Percentiles rank a stretch among this genome's conserved stretches.
phyloP scores from a whole-genome alignment of 1,140 invertebrate species.

The Pemphigus obesinymphae region DNA sequence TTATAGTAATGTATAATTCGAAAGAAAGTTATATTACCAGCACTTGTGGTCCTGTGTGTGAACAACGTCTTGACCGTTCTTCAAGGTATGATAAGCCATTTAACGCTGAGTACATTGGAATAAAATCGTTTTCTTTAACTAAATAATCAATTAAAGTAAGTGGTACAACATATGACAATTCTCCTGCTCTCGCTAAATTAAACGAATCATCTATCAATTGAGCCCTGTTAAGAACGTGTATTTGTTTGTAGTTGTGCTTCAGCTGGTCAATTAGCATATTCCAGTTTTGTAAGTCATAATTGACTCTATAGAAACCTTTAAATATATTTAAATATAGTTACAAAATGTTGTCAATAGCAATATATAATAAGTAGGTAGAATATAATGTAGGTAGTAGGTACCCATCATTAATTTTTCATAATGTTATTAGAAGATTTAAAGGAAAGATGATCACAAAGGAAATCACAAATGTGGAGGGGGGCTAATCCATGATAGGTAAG shows the following conservation, averaged over 20 bases:
- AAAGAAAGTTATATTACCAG: not conserved
- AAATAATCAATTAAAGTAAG: slow-evolving; percentile 62
- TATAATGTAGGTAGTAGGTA: not conserved
- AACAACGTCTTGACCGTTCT: not conserved
- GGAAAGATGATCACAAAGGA: too few species aligned
- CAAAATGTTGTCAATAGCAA: too few species aligned
- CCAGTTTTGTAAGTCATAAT: slow-evolving; percentile 63
- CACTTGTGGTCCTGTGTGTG: not conserved
- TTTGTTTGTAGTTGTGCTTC: slow-evolving; percentile 50
- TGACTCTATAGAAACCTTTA: slow-evolving; percentile 60
- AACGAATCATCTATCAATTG: slow-evolving; percentile 60
- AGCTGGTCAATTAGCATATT: slow-evolving; percentile 54
- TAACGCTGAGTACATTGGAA: slow-evolving; percentile 58
- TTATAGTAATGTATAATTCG: not conserved
- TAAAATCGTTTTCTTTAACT: slow-evolving; percentile 54
- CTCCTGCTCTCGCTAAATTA: slow-evolving; percentile 54
- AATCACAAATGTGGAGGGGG: too few species aligned
- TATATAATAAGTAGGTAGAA: not conserved
- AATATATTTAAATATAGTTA: slow-evolving; percentile 9
- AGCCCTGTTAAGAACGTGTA: slow-evolving; percentile 58
- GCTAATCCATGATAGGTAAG: too few species aligned
- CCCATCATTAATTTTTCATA: too few species aligned
- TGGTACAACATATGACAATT: slow-evolving; percentile 58
- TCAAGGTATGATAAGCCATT: slow-evolving; percentile 25
- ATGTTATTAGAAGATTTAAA: too few species aligned